Percentiles rank a stretch among this genome's conserved stretches.
phyloP scores from a whole-genome alignment of 2,113 vertebrate species.

The Xenus cinereus region DNA sequence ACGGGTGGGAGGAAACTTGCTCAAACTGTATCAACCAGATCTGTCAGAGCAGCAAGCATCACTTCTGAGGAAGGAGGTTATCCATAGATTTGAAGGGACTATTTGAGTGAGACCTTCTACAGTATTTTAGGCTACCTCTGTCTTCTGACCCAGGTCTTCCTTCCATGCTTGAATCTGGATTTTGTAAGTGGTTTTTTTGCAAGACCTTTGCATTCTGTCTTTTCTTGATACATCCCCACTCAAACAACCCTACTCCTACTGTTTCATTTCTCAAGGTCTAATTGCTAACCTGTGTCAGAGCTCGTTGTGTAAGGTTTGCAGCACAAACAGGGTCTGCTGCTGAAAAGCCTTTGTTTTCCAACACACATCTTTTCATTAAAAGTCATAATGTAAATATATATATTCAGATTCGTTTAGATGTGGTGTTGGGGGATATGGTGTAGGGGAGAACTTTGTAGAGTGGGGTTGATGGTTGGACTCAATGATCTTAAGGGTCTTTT shows the following conservation, averaged over 20 bases:
- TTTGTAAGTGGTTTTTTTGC: neutral
- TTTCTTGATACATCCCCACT: neutral
- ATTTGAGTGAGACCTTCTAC: neutral
- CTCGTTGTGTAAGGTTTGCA: neutral
- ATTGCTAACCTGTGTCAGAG: neutral
- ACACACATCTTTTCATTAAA: neutral
- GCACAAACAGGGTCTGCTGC: fast-evolving
- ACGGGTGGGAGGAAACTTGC: neutral
- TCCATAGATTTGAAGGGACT: neutral
- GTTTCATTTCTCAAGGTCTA: neutral
- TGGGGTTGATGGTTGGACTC: too few species aligned
- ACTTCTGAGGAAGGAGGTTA: neutral
- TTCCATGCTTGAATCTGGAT: neutral
- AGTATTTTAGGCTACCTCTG: neutral
- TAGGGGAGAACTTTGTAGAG: too few species aligned
- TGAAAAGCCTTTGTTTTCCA: neutral
- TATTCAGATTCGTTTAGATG: too few species aligned
- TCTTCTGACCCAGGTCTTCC: neutral
- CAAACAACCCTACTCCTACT: neutral
- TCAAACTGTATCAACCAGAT: neutral
- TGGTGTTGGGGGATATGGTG: too few species aligned
- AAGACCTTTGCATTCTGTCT: neutral
- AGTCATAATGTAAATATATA: neutral
- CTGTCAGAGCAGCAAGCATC: neutral
- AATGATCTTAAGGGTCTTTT: too few species aligned